Conservation (phyloP, 2,113 vertebrate genomes). For the Prinia subflava region DNA sequence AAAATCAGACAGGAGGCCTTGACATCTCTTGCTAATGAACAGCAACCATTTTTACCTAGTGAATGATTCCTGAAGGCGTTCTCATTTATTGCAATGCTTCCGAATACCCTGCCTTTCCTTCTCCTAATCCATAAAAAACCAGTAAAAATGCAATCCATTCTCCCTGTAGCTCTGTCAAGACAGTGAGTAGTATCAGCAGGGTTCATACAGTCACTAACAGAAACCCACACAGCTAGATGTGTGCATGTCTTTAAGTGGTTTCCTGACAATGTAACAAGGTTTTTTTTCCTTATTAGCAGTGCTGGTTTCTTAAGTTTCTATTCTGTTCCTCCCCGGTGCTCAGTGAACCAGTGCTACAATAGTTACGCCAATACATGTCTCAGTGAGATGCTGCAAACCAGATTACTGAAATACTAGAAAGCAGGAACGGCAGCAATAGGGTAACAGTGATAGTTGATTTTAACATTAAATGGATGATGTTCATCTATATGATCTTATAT, state of each 20-base stretch:
- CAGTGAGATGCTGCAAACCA: neutral
- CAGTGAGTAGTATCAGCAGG: neutral
- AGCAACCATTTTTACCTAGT: neutral
- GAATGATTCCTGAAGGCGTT: neutral
- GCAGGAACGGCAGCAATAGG: neutral
- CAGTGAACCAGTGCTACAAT: neutral
- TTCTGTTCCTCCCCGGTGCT: neutral
- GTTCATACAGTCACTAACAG: neutral
- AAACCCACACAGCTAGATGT: neutral
- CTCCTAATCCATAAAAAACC: neutral
- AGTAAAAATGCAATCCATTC: neutral
- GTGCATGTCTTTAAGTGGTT: neutral
- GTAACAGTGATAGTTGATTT: fast-evolving
- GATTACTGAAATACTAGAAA: neutral
- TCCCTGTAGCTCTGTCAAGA: neutral
- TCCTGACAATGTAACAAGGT: neutral
- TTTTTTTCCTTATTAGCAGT: neutral
- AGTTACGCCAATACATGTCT: neutral
- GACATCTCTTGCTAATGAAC: neutral
- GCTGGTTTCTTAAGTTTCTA: neutral
- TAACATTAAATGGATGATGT: fast-evolving
- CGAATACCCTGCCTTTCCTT: neutral
- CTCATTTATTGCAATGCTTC: neutral
- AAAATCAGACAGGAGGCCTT: neutral
- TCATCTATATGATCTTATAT: neutral